Evolutionary conservation across 2,888 invertebrate species (phyloP).

Genomic region (Apeira syringaria): DNA sequence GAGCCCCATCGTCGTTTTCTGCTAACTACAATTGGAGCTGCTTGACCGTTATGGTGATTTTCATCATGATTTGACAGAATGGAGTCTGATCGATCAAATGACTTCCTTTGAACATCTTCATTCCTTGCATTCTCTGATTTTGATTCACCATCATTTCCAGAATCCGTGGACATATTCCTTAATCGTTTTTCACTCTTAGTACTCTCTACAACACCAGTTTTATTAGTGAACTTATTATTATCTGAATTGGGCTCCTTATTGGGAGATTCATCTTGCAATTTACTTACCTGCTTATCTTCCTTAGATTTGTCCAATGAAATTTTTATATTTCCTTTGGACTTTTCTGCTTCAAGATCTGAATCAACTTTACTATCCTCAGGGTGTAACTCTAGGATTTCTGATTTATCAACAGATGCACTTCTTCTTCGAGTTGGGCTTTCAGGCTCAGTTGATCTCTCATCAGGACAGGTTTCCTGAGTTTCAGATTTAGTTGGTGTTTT

Average conservation of each 20-base stretch:
- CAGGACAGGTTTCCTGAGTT: slow-evolving; percentile 20
- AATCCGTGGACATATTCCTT: slow-evolving; percentile 41
- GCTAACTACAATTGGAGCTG: slow-evolving; percentile 54
- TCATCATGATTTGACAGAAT: slow-evolving; percentile 49
- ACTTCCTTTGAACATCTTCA: slow-evolving; percentile 29
- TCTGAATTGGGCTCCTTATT: slow-evolving; percentile 51
- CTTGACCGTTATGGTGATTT: slow-evolving; percentile 54
- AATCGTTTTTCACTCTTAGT: slow-evolving; percentile 43
- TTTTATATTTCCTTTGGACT: slow-evolving; percentile 40
- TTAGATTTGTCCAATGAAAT: slow-evolving; percentile 35
- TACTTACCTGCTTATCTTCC: slow-evolving; percentile 69
- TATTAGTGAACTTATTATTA: slow-evolving; percentile 57
- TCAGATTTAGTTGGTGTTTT: slow-evolving; percentile 24
- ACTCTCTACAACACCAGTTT: slow-evolving; percentile 72
- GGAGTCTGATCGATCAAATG: slow-evolving; percentile 43
- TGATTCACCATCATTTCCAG: slow-evolving; percentile 36
- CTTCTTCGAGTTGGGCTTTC: slow-evolving; percentile 38
- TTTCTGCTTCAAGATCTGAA: slow-evolving; percentile 50
- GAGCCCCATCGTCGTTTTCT: slow-evolving; percentile 78
- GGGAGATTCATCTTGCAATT: slow-evolving; percentile 55
- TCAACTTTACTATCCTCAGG: slow-evolving; percentile 65
- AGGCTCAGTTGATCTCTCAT: slow-evolving; percentile 27
- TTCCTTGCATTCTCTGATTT: slow-evolving; percentile 24
- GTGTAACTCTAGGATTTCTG: slow-evolving; percentile 67
- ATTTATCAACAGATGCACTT: slow-evolving; percentile 60